Base-by-base conservation (phyloP, 2,113 vertebrate genomes). In the Thamnaconus septentrionalis region DNA sequence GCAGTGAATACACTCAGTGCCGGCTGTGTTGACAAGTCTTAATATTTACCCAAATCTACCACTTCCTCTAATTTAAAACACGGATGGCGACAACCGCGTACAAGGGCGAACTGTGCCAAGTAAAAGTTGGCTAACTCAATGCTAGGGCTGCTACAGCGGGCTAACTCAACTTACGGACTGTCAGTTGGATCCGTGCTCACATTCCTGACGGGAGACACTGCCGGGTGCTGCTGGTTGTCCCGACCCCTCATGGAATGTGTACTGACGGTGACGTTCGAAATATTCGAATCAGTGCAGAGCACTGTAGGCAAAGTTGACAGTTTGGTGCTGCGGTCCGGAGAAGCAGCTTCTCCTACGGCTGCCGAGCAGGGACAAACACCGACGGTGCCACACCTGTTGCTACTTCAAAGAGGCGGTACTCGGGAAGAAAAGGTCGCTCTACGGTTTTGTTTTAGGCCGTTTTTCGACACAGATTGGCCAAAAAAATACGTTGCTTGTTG, bases 311-410 rank as follows among this genome's bases (percentile, higher is more conserved):
- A 85, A 87, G 78, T 82, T 73, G 67, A 66, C 74, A 77, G 67
- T 52, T 76, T 1, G 48, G 65, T 76, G 66, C 54, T 64, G 7
- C 40, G 2, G 45, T 46, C 5, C 31, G 31, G 46, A 40, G 40
- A 41, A 44, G 12, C 18, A 45, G 66, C 56, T 61, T 31, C 48
- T 41, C 4, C 8, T 50, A 89, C 5, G 85, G 85, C 6, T 41
- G 43, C 85, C 79, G 61, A 11, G 57, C 42, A 71, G 73, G 79
- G 75, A 79, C 84, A 87, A 80, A 83, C 69, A 8, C 47, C 64
- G 31, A 53, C 18, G 8, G 41, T 1, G 65, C 56, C 67, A 55
- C 80, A 83, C 75, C 61, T 79, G 82, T 78, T 59, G 80, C 54
- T 50, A 39, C 12, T 11, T 49, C 6, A 7, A 48, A 48, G 47